Evolutionary conservation across 2,797 vertebrate genomes (phyloP).

Genomic region (Amblyraja radiata): DNA sequence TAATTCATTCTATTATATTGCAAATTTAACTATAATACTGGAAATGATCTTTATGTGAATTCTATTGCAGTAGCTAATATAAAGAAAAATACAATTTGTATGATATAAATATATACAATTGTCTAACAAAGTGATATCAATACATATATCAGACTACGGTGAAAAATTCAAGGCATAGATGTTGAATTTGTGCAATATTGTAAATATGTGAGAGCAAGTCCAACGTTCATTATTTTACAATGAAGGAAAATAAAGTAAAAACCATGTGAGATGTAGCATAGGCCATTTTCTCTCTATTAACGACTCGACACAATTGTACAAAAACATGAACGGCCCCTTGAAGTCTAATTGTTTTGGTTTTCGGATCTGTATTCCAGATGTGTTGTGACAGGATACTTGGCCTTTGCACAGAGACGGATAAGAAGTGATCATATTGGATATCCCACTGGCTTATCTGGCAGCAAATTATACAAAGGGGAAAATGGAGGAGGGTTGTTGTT

Average conservation of each 20-base stretch:
- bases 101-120: slow-evolving; percentile 25
- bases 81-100: neutral
- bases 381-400: neutral
- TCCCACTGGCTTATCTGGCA: slow-evolving; percentile 40
- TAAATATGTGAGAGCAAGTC: neutral
- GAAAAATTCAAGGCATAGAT: neutral
- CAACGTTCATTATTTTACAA: neutral
- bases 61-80: neutral
- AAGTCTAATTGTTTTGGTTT: neutral
- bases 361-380: neutral
- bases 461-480: slow-evolving; percentile 44
- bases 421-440: slow-evolving; percentile 40
- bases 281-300: neutral
- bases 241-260: neutral
- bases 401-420: neutral
- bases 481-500: slow-evolving; percentile 49
- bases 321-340: neutral
- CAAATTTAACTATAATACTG: neutral
- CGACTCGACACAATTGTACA: neutral
- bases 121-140: neutral
- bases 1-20: neutral
- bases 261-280: neutral
- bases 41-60: neutral
- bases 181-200: neutral
- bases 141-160: neutral